Percentiles rank a stretch among this genome's conserved stretches.
These are phyloP conservation scores for Ichneumoninae sp. DNA, from an alignment of 2,888 invertebrate genomes.

Conservation along the genomic window DNA sequence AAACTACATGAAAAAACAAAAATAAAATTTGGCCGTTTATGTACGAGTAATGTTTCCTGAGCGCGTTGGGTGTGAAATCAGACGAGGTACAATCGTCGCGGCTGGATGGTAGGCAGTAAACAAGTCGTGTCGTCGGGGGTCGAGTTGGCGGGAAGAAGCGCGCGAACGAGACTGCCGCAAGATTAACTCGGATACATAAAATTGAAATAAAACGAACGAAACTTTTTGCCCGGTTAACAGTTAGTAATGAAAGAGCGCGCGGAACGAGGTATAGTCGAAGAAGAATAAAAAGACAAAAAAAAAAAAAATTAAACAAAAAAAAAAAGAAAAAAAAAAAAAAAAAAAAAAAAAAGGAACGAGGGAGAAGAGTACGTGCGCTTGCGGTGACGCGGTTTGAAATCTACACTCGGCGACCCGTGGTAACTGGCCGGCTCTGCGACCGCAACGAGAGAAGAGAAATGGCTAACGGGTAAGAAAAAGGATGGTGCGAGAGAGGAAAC, in stretches of 20 bases:
- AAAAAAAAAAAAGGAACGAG: constrained; percentile 24
- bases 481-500: constrained; percentile 14
- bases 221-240: constrained; percentile 20
- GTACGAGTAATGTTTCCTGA: background rate
- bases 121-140: background rate
- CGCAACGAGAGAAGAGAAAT: constrained; percentile 63
- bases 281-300: constrained; percentile 2
- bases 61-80: background rate
- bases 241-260: constrained; percentile 34
- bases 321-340: constrained; percentile 29
- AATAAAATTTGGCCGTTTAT: no score
- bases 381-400: constrained; percentile 65
- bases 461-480: constrained; percentile 42
- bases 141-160: background rate
- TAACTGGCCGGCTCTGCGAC: constrained; percentile 47
- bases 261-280: background rate
- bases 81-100: background rate
- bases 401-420: constrained; percentile 55
- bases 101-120: background rate
- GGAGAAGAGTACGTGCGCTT: constrained; percentile 38
- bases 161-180: constrained; percentile 3
- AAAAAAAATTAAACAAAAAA: no score
- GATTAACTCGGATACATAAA: constrained; percentile 17
- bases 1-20: no score
- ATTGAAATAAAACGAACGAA: constrained; percentile 30